Evolutionary conservation across 2,888 invertebrate genomes (phyloP), one percentile per base, ranked within the genome.

Genomic region (Leptinotarsa juncta): DNA sequence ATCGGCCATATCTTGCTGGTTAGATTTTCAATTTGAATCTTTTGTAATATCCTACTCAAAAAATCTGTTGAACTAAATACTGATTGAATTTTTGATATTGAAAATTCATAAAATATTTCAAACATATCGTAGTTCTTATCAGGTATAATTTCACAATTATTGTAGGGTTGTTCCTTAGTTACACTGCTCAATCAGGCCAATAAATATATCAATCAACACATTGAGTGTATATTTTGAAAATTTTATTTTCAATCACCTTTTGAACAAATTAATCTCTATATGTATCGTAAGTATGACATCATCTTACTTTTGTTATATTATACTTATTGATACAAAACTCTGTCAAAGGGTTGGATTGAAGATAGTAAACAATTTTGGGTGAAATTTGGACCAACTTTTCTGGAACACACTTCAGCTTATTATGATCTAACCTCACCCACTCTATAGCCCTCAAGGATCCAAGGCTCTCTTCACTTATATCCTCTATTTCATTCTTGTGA

Each of bases 361-460:
- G 79, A 80, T 86, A 86, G 78, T 83, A 83, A n/a, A 80, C 79
- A 20, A 85, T 81, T 77, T 84, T 84, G 4, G 85, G 84, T 7
- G 84, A 83, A 73, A 86, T 84, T 26, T 83, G 77, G 7, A 84
- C 78, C 18, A 86, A 71, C 72, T 82, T 83, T 51, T 83, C 82
- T 4, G 86, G 86, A 42, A 86, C 80, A 72, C 86, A 86, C 32
- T 77, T 80, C 15, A 86, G 73, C 65, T 80, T 78, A 77, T 86
- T 86, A 70, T 83, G 80, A 72, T 84, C 84, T 20, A 86, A 78
- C 73, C 85, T 80, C 23, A 86, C 73, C 85, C 85, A 86, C 71
- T 85, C 85, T 14, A 86, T 80, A 65, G 81, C 81, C 65, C 77
- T 81, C 48, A 85, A 73, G 16, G 81, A 78, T 20, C 84, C 85